Conservation (phyloP, 92 coral and sea anemone species). For the Umimayanthus chanpuru region DNA sequence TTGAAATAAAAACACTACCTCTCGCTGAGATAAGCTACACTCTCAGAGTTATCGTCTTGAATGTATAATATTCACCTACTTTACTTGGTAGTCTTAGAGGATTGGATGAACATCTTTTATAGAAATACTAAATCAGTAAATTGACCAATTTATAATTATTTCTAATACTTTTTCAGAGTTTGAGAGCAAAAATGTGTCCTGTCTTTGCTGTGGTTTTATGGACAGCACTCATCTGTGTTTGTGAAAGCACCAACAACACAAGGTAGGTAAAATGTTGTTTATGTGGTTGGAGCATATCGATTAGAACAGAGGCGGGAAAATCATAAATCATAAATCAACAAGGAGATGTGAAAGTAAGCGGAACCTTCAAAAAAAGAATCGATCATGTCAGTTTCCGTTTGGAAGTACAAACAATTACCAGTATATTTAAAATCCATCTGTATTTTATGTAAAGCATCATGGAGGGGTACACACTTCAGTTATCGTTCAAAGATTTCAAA, state of each 20-base stretch:
- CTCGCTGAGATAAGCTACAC: background rate
- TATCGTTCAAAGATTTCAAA: background rate
- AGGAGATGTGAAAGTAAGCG: background rate
- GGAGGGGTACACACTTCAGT: background rate
- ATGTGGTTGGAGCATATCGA: background rate
- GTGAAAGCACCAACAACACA: background rate
- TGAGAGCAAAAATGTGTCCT: background rate
- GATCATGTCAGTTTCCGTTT: too few species aligned
- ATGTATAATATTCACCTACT: background rate
- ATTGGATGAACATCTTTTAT: background rate
- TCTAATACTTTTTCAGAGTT: background rate
- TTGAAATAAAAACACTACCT: background rate
- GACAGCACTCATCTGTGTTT: background rate
- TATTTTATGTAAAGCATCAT: background rate
- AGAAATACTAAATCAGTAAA: background rate
- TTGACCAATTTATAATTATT: background rate
- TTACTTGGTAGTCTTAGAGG: background rate
- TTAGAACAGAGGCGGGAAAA: background rate
- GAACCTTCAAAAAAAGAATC: background rate
- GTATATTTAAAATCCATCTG: too few species aligned
- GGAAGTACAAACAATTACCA: background rate
- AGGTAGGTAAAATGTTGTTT: background rate
- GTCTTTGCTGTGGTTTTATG: background rate
- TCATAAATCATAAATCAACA: background rate
- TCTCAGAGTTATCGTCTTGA: background rate